Percentiles rank a stretch among this genome's conserved stretches.
Evolutionary conservation across 1,140 invertebrate species (phyloP).

Genomic region (Chrysoperla carnea): DNA sequence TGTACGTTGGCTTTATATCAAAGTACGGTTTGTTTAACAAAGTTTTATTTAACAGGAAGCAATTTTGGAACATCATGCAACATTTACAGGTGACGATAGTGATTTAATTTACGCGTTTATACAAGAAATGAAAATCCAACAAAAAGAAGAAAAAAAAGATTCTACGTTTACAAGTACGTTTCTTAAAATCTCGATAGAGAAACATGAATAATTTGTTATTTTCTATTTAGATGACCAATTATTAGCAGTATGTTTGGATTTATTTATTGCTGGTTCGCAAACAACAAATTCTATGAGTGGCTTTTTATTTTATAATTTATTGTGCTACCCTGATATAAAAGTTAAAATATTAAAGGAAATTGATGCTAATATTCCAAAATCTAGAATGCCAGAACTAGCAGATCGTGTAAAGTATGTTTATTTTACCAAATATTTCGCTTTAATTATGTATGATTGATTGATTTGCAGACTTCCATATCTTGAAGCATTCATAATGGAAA

Average conservation of each 20-base stretch:
- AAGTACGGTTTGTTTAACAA: not conserved
- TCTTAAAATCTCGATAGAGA: constrained; percentile 1
- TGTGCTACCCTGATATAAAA: constrained; percentile 47
- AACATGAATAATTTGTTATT: constrained; percentile 3
- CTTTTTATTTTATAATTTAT: constrained; percentile 50
- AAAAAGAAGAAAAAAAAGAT: constrained; percentile 12
- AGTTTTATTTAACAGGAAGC: constrained; percentile 25
- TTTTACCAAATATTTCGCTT: not conserved
- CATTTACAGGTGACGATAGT: constrained; percentile 25
- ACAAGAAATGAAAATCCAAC: constrained; percentile 37
- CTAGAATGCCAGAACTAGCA: constrained; percentile 18
- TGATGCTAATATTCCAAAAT: constrained; percentile 26
- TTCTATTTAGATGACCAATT: constrained; percentile 49
- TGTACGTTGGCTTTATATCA: no score
- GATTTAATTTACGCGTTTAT: constrained; percentile 69
- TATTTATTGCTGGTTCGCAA: constrained; percentile 50
- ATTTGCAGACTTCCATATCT: constrained; percentile 38
- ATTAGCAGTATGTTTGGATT: constrained; percentile 45
- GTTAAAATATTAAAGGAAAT: constrained; percentile 44
- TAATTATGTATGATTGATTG: not conserved
- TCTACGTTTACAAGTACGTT: constrained; percentile 37
- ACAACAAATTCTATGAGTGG: constrained; percentile 56
- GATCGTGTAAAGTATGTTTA: constrained; percentile 14
- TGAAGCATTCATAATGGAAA: constrained; percentile 45
- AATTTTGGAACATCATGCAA: constrained; percentile 38